phyloP scores from a whole-genome alignment of 2,888 invertebrate genomes.

The Metacarcinus magister region DNA sequence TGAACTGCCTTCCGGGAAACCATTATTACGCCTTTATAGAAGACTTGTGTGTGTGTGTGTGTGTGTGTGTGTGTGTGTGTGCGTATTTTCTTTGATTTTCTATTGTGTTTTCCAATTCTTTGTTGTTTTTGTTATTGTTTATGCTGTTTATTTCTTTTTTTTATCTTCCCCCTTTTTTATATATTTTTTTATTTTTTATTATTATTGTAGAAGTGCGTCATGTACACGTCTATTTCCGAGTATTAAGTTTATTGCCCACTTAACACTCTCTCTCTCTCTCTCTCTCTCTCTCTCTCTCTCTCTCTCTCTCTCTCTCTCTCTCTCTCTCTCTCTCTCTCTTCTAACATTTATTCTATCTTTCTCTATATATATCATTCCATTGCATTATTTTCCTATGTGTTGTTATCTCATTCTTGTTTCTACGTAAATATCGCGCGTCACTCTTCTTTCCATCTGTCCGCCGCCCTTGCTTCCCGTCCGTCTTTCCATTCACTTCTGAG shows the following conservation, averaged over 20 bases:
- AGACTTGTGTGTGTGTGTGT: conserved; percentile 1
- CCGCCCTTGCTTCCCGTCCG: background rate
- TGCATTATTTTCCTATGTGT: too few species aligned
- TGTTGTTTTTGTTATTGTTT: background rate
- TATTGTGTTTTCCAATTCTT: background rate
- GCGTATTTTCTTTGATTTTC: background rate
- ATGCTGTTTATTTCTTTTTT: background rate
- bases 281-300: conserved; percentile 50
- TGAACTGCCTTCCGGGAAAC: background rate
- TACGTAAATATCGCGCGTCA: background rate
- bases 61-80: background rate
- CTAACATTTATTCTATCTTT: too few species aligned
- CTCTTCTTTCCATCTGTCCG: background rate
- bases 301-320: conserved; percentile 54
- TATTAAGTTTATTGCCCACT: too few species aligned
- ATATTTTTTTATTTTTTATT: background rate
- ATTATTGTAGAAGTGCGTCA: background rate
- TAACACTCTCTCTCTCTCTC: background rate
- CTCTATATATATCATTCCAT: too few species aligned
- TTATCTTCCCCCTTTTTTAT: background rate
- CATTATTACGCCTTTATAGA: background rate
- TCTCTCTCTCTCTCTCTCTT: conserved; percentile 30
- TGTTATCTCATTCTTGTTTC: background rate
- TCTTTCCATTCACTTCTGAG: background rate
- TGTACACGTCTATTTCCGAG: too few species aligned